phyloP scores from a whole-genome alignment of 2,113 vertebrate genomes.

The Phylloscopus trochiloides region DNA sequence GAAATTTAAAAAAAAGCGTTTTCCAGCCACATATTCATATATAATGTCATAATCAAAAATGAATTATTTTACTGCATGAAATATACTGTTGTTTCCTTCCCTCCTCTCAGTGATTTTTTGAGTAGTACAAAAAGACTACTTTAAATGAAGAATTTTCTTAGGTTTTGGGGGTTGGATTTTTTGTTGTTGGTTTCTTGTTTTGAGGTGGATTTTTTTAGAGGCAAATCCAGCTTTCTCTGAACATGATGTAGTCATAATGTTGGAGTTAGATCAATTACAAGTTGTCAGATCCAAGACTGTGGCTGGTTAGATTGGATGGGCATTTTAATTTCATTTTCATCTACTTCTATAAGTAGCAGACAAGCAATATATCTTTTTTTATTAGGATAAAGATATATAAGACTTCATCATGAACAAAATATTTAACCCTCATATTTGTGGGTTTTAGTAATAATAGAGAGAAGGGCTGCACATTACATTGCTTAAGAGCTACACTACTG shows the following conservation, averaged over 20 bases:
- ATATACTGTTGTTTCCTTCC: neutral
- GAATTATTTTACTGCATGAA: neutral
- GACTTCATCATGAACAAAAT: neutral
- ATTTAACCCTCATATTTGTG: neutral
- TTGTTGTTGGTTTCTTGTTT: neutral
- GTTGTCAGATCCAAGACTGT: neutral
- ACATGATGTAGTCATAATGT: neutral
- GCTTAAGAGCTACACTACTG: neutral
- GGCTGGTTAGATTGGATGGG: neutral
- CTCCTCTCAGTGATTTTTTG: accelerated
- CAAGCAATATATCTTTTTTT: neutral
- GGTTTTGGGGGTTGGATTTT: accelerated
- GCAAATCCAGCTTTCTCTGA: neutral
- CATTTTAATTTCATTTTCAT: neutral
- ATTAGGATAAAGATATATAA: neutral
- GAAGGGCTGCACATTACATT: neutral
- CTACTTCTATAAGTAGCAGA: neutral
- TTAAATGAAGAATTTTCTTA: neutral
- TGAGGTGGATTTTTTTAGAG: neutral
- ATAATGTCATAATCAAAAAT: neutral
- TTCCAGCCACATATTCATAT: neutral
- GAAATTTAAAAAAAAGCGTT: neutral
- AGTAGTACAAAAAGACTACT: neutral
- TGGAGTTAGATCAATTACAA: neutral
- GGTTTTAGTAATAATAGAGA: neutral